These are phyloP conservation scores for Scomber scombrus DNA, from an alignment of 2,113 vertebrate species.

Conservation along the genomic window DNA sequence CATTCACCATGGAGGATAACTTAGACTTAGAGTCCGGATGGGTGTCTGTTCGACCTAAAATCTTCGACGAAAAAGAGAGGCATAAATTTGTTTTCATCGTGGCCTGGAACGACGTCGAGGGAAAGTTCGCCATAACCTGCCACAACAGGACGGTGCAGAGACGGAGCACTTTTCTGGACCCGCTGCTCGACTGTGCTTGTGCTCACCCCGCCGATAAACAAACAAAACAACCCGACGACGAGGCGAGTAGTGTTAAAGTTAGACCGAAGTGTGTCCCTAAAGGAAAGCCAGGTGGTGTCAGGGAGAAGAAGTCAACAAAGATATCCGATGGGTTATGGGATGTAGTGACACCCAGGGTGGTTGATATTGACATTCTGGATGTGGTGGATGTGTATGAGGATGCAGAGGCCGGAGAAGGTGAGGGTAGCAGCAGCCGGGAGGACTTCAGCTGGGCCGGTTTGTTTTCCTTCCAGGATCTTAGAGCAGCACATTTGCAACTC, in stretches of 20 bases:
- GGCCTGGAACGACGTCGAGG: slow-evolving; percentile 97
- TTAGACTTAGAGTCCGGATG: slow-evolving; percentile 94
- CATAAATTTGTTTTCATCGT: slow-evolving; percentile 98
- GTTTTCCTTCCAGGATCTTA: slow-evolving; percentile 95
- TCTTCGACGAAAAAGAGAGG: slow-evolving; percentile 93
- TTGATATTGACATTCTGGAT: slow-evolving; percentile 87
- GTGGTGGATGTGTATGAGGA: slow-evolving; percentile 67
- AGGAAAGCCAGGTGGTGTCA: slow-evolving; percentile 18
- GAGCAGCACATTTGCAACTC: slow-evolving; percentile 92
- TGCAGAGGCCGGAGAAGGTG: slow-evolving; percentile 62
- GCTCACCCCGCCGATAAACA: slow-evolving; percentile 33
- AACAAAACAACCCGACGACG: slow-evolving; percentile 33
- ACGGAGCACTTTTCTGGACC: slow-evolving; percentile 87
- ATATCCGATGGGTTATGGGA: slow-evolving; percentile 67
- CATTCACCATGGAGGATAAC: slow-evolving; percentile 92
- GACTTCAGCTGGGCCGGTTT: slow-evolving; percentile 97
- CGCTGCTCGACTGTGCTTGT: slow-evolving; percentile 53
- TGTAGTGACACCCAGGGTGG: slow-evolving; percentile 59
- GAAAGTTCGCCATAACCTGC: slow-evolving; percentile 97
- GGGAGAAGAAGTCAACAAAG: slow-evolving; percentile 51
- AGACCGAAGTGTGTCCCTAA: slow-evolving; percentile 52
- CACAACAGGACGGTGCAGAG: slow-evolving; percentile 95
- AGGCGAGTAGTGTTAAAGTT: slow-evolving; percentile 36
- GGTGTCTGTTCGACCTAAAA: slow-evolving; percentile 94
- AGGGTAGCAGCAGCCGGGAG: slow-evolving; percentile 77